Base-by-base conservation (phyloP, 1,140 invertebrate genomes). In the Eurosta solidaginis region DNA sequence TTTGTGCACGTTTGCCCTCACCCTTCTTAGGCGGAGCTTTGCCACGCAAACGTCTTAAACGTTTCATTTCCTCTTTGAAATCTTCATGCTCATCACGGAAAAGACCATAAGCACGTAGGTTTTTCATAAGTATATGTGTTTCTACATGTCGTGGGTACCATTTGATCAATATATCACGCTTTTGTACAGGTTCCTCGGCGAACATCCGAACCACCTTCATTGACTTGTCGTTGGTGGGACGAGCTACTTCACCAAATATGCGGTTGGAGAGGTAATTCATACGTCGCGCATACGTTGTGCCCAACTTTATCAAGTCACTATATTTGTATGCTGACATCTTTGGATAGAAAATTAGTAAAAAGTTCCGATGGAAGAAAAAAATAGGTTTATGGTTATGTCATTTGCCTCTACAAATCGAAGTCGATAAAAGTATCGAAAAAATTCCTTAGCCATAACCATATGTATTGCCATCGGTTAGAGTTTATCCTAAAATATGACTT, bases 41-140 rank as follows among this genome's bases (percentile, higher is more conserved):
- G 20, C 96, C 96, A 78, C 95, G 88, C 17, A 97, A 89, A 74
- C 89, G 92, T 80, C 93, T 89, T 77, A 95, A 88, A 78, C 95
- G 89, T 78, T 91, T 90, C 92, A 96, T 96, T 88, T 98, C 96
- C 50, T 98, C 96, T 80, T 93, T 93, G 82, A 97, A 98, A 89
- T 98, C 97, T 87, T 92, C 87, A 89, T 98, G 96, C 85, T 98
- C 96, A 88, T 98, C 96, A 82, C 96, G 89, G 84, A 91, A 97
- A 3, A 97, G 87, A 1, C 95, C 95, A 85, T 96, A 96, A 44
- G 91, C 87, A 14, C 95, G 87, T 20, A 96, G 87, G 78, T 92
- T 89, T 74, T 88, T 89, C 92, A 95, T 95, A 1, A 97, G 87
- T 17, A 88, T 81, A 78, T 92, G 89, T 0, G 92, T 94, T 88